Evolutionary conservation across 2,797 vertebrate genomes (phyloP), one percentile per base, ranked within the genome.

Genomic region (Sus cebifrons): DNA sequence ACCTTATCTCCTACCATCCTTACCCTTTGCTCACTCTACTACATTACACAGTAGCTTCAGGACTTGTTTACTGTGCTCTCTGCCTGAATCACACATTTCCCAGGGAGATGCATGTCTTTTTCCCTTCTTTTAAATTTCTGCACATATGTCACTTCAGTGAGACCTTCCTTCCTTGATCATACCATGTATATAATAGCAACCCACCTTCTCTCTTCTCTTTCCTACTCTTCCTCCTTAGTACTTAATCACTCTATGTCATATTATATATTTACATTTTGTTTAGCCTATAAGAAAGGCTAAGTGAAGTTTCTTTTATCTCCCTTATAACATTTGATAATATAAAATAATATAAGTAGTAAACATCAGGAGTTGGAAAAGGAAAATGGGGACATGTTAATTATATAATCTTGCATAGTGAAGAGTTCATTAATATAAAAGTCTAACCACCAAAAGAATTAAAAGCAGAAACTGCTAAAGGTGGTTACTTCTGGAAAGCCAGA

Each of bases 341-440:
- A 68, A 85, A 87, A 86, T 71, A 88, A 60, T 75, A 14, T 79
- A 86, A 67, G 11, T n/a, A 49, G 44, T 12, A 25, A n/a, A 89
- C 56, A 81, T 85, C 29, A 68, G 20, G n/a, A 79, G 12, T 71
- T 94, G 5, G 68, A 25, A 20, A 84, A 93, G 77, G 27, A 89
- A 95, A 81, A 56, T 54, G 18, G 13, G 32, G 49, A 90, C 82
- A 36, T 58, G 44, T 85, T 83, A 77, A 83, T 54, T 70, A 5
- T 71, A 64, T 75, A n/a, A 23, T 86, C 52, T 78, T 84, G 2
- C 44, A 40, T 49, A 64, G 8, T 49, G 1, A 79, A 82, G 7
- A 83, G n/a, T 73, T 91, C 83, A 71, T 90, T 79, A 95, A 96
- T 25, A 20, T 87, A 84, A 90, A 89, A 91, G 3, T 88, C 40